Evolutionary conservation across 2,888 invertebrate species (phyloP), one percentile per base, ranked within the genome.

Genomic region (Standfussiana lucernea): DNA sequence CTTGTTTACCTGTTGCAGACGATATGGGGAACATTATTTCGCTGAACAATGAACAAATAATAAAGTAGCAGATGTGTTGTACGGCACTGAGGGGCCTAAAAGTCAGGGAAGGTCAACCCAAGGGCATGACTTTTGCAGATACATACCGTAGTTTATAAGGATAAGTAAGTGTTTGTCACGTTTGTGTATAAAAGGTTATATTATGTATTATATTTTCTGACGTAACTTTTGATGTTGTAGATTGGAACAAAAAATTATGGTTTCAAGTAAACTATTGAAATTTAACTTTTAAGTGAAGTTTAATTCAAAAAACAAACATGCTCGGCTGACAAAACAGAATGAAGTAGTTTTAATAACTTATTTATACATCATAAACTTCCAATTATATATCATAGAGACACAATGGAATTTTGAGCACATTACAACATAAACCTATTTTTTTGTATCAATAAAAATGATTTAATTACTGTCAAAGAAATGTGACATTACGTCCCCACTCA

Each of bases 31-130:
- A 53, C 62, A 68, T 73, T 42, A 79, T n/a, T 83, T 80, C 8
- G 53, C 24, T 65, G 83, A 74, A 62, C 78, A 78, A 78, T 83
- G 61, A 72, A 83, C 86, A 78, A 86, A 79, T 70, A 83, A 79
- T 83, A 86, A 74, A 77, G 83, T 45, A 59, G 28, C 73, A 77
- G 83, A 73, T 86, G 79, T 77, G 45, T 73, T 76, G 59, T 47
- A 78, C 72, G 84, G 65, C 62, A 59, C 59, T 15, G 62, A 53
- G 21, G 77, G 70, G 82, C 59, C 47, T 40, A 32, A 21, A 18
- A 59, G 24, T 24, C 62, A 8, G 32, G 56, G 56, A 67, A 53
- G 71, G 53, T 50, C 78, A 72, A 61, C 67, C 67, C 28, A 35
- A 73, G 83, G 71, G 67, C 45, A 47, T 45, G 40, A 40, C 59